Evolutionary conservation across 2,797 vertebrate genomes (phyloP).

Genomic region (Cossypha niveicapilla): DNA sequence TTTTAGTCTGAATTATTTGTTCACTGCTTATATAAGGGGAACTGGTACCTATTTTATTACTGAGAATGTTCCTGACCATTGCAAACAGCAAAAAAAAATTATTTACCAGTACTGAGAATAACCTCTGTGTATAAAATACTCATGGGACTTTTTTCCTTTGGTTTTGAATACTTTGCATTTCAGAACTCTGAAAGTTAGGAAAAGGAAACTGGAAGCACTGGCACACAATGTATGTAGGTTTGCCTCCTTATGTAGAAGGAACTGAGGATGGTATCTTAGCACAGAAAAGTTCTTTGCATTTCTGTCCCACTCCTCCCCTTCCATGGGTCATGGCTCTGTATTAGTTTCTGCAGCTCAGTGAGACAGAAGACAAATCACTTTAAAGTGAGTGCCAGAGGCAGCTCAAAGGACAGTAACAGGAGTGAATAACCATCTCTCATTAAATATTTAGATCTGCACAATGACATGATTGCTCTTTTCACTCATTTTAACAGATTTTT

Average conservation of each 20-base stretch:
- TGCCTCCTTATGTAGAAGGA: not conserved
- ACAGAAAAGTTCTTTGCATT: not conserved
- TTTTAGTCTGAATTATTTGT: not conserved
- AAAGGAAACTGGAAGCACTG: not conserved
- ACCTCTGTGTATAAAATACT: not conserved
- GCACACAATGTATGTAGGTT: not conserved
- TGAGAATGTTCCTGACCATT: not conserved
- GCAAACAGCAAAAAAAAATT: not conserved
- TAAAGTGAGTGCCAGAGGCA: not conserved
- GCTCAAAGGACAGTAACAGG: not conserved
- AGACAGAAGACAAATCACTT: not conserved
- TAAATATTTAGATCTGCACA: not conserved
- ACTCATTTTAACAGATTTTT: slow-evolving; percentile 84
- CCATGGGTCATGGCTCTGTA: not conserved
- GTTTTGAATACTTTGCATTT: not conserved
- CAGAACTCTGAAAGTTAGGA: not conserved
- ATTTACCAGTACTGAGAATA: not conserved
- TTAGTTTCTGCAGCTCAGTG: not conserved
- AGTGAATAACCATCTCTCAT: not conserved
- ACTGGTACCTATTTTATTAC: not conserved
- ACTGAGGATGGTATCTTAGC: not conserved
- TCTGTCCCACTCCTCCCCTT: not conserved
- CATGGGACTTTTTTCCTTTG: not conserved
- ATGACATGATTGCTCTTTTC: not conserved
- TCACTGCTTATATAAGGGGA: not conserved